Evolutionary conservation across 2,113 vertebrate species (phyloP).

Genomic region (Cololabis saira): DNA sequence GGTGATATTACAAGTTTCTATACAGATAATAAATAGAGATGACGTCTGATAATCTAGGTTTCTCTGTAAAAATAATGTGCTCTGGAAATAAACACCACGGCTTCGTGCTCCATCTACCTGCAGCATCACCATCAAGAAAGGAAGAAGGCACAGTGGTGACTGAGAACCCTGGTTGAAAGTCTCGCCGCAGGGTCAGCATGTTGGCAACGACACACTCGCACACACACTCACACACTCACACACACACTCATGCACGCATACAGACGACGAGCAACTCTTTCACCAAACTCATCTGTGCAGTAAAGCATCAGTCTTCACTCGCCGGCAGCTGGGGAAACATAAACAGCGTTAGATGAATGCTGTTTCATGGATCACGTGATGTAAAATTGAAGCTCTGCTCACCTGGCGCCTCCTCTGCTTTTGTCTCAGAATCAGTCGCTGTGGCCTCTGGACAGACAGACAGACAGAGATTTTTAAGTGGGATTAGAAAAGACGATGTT

Average conservation of each 20-base stretch:
- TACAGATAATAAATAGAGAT: constrained; percentile 42
- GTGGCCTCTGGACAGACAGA: constrained; percentile 27
- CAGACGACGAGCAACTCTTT: constrained; percentile 14
- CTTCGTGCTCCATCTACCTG: constrained; percentile 8
- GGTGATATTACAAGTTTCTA: not conserved
- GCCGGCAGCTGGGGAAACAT: constrained; percentile 64
- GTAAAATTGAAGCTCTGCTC: constrained; percentile 4
- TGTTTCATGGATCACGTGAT: not conserved
- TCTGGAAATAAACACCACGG: constrained; percentile 9
- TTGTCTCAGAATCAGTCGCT: constrained; percentile 42
- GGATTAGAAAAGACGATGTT: too few relatives aligned
- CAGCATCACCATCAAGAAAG: constrained; percentile 18
- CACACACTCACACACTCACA: constrained; percentile 8
- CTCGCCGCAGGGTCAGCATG: constrained; percentile 61
- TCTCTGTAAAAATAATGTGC: not conserved
- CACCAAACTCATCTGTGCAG: constrained; percentile 22
- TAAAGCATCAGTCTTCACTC: constrained; percentile 41
- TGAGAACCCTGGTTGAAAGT: constrained; percentile 36
- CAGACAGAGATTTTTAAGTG: not conserved
- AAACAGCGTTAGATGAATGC: not conserved
- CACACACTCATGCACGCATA: constrained; percentile 26
- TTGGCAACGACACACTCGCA: constrained; percentile 76
- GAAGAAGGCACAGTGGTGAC: constrained; percentile 70
- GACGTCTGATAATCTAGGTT: constrained; percentile 3
- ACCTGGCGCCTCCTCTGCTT: constrained; percentile 54